Evolutionary conservation across 1,140 invertebrate genomes (phyloP), one percentile per base, ranked within the genome.

Genomic region (Macrobrachium rosenbergii): DNA sequence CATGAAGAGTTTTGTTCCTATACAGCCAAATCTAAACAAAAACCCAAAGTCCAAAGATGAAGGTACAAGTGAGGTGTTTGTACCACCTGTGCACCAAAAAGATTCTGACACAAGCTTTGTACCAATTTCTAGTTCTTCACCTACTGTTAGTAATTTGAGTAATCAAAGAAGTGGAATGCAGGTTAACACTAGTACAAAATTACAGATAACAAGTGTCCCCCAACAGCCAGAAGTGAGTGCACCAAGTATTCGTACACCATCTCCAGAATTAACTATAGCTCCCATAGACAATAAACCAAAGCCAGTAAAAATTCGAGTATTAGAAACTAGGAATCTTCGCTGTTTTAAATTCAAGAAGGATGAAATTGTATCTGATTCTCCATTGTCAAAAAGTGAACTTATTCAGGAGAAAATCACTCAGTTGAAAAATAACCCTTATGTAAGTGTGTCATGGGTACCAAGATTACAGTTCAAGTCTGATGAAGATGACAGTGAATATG

Each of bases 401-500:
- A 76, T 87, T 16, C 43, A 16, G 79, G 67, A 87, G 28, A 87
- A 87, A 75, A 87, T 87, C 62, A 77, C 78, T 16, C 64, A 87
- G 59, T 76, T 87, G 63, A 80, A 81, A 52, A 87, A 63, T 17
- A 87, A 87, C n/a, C 84, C 84, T 5, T n/a, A 82, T 64, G 84
- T 87, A n/a, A 87, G 84, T n/a, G 45, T 87, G 3, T 87, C 84
- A 2, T 87, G 84, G 84, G 17, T 21, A n/a, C 84, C 84, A 19
- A 82, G 69, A 2, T 59, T 87, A 17, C 67, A 45, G 43, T n/a
- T 52, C 21, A 43, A 37, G 17, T 19, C 23, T 5, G 19, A 59
- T 19, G 64, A 82, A 11, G 84, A 81, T n/a, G 69, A 81, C 52
- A 78, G 58, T n/a, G 84, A 87, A 1, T 87, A 62, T 23, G 84